Conservation (phyloP, 2,797 vertebrate genomes). For the Micrastur ruficollis region DNA sequence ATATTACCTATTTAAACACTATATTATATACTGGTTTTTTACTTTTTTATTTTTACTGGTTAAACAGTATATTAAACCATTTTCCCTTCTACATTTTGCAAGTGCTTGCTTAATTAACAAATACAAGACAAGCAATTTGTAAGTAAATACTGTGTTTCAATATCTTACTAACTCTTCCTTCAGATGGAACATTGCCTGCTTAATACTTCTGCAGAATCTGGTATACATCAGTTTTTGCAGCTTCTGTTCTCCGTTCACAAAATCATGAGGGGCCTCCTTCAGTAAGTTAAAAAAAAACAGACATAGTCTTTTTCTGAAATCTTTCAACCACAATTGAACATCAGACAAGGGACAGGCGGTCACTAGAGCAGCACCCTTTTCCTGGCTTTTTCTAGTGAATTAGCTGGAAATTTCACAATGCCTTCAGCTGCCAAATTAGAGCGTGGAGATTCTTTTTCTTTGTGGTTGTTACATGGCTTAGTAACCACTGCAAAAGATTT, state of each 20-base stretch:
- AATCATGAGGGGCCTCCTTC: not conserved
- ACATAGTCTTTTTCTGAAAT: not conserved
- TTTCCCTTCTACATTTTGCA: not conserved
- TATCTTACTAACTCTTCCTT: not conserved
- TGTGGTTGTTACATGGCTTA: not conserved
- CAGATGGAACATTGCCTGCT: not conserved
- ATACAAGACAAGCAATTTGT: not conserved
- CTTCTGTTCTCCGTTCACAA: not conserved
- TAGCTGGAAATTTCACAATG: not conserved
- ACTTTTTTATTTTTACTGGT: no score
- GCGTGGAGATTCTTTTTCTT: not conserved
- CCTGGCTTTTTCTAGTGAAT: not conserved
- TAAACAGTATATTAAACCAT: not conserved
- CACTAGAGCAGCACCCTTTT: not conserved
- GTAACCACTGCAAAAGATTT: conserved; percentile 10
- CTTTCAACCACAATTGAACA: not conserved
- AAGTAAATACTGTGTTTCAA: not conserved
- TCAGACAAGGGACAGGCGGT: not conserved
- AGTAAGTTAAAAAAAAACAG: not conserved
- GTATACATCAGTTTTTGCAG: not conserved
- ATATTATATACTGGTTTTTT: no score
- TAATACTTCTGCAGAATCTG: not conserved
- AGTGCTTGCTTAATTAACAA: not conserved
- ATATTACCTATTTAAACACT: no score
- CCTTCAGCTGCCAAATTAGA: not conserved